phyloP scores from a whole-genome alignment of 2,113 vertebrate genomes.

The Eleginops maclovinus region DNA sequence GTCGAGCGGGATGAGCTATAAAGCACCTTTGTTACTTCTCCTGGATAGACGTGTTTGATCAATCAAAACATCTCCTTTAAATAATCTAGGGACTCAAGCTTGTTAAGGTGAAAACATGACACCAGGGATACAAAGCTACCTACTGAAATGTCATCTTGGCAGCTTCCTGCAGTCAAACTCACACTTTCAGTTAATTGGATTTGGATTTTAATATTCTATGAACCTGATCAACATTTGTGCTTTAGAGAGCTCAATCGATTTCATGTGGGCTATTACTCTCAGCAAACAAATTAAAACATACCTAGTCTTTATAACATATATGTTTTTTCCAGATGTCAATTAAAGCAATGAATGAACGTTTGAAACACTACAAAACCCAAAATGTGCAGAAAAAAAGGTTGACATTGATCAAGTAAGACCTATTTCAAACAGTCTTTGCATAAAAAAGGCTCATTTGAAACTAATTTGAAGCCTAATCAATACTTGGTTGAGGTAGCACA shows the following conservation, averaged over 20 bases:
- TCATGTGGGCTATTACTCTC: slow-evolving; percentile 11
- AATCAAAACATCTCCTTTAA: slow-evolving; percentile 7
- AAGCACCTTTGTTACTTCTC: slow-evolving; percentile 1
- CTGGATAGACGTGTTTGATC: slow-evolving; percentile 6
- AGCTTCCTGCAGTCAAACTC: slow-evolving; percentile 1
- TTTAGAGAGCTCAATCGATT: slow-evolving; percentile 42
- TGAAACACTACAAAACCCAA: slow-evolving; percentile 24
- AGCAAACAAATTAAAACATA: slow-evolving; percentile 60
- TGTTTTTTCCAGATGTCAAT: neutral
- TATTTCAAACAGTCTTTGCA: slow-evolving; percentile 33
- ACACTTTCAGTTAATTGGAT: slow-evolving; percentile 22
- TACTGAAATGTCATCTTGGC: slow-evolving; percentile 16
- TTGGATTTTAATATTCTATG: slow-evolving; percentile 11
- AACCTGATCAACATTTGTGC: neutral
- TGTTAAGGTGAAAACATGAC: slow-evolving; percentile 25
- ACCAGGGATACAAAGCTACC: neutral
- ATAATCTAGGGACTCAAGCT: slow-evolving; percentile 22
- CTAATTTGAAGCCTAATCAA: slow-evolving; percentile 24
- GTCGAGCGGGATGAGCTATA: slow-evolving; percentile 6
- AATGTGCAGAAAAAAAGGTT: slow-evolving; percentile 5
- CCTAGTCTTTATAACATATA: slow-evolving; percentile 36
- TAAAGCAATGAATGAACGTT: slow-evolving; percentile 42
- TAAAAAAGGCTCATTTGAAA: slow-evolving; percentile 36
- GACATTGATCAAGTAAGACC: slow-evolving; percentile 37
- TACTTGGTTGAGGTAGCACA: slow-evolving; percentile 28